These are phyloP conservation scores for Laothoe populi DNA, from an alignment of 2,888 invertebrate species.

Conservation along the genomic window DNA sequence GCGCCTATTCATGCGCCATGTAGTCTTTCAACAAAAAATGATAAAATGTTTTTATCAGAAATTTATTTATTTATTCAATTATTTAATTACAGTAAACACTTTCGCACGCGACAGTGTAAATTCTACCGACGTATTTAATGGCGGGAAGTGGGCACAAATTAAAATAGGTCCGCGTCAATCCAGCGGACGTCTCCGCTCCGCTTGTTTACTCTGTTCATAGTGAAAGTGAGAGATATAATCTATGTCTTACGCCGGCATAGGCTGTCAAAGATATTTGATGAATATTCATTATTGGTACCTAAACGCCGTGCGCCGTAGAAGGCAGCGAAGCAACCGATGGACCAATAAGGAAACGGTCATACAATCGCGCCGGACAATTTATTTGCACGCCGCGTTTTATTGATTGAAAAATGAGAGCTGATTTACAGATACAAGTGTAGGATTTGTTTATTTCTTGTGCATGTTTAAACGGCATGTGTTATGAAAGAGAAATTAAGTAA, in stretches of 20 bases:
- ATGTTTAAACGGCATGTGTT: not conserved
- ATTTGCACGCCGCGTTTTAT: conserved; percentile 21
- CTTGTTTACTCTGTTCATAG: conserved; percentile 55
- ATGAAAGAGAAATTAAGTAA: not conserved
- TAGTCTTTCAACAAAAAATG: too few species aligned
- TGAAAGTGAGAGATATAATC: conserved; percentile 68
- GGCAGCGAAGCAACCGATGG: conserved; percentile 17
- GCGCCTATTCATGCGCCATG: too few species aligned
- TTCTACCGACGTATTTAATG: conserved; percentile 63
- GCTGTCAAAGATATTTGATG: conserved; percentile 45
- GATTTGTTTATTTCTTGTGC: conserved; percentile 15
- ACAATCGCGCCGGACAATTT: conserved; percentile 22
- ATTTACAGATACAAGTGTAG: conserved; percentile 14
- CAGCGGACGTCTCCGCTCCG: conserved; percentile 71
- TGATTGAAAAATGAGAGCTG: conserved; percentile 23
- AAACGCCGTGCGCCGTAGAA: conserved; percentile 18
- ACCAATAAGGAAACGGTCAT: conserved; percentile 19
- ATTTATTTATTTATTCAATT: conserved; percentile 1
- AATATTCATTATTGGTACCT: conserved; percentile 36
- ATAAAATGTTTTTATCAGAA: too few species aligned
- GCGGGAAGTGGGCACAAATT: conserved; percentile 76
- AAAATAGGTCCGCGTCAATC: conserved; percentile 71
- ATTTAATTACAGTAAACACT: conserved; percentile 35
- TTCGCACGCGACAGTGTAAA: conserved; percentile 42
- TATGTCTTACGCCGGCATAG: conserved; percentile 39